Evolutionary conservation across 2,888 invertebrate species (phyloP).

Genomic region (Cephus rjabovi): DNA sequence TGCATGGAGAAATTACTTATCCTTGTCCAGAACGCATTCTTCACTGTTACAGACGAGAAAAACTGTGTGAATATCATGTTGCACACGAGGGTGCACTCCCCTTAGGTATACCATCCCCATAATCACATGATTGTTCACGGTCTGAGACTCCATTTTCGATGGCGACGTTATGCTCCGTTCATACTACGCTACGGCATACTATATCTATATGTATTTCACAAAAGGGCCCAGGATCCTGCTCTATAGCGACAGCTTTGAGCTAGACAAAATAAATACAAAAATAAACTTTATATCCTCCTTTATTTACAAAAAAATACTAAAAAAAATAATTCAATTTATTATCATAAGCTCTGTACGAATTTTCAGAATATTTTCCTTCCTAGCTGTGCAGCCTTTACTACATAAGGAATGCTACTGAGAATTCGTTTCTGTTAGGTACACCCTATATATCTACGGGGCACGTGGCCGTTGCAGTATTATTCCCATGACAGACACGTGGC

Average conservation of each 20-base stretch:
- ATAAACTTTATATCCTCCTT: too few species aligned
- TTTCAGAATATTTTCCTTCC: not conserved
- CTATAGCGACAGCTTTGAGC: not conserved
- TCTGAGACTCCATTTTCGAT: conserved; percentile 33
- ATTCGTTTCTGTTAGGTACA: conserved; percentile 21
- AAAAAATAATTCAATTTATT: not conserved
- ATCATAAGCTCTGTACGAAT: not conserved
- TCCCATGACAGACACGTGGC: conserved; percentile 55
- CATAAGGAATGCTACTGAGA: not conserved
- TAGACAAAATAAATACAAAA: not conserved
- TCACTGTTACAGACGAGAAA: not conserved
- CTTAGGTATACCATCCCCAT: conserved; percentile 25
- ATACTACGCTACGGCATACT: not conserved
- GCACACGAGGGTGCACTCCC: conserved; percentile 18
- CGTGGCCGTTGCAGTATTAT: conserved; percentile 55
- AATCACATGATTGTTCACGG: conserved; percentile 36
- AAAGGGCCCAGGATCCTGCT: not conserved
- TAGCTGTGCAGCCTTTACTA: not conserved
- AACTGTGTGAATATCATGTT: conserved; percentile 24
- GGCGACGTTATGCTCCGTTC: not conserved
- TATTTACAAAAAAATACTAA: too few species aligned
- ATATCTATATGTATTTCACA: not conserved
- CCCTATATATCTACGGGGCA: conserved; percentile 46
- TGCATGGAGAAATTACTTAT: conserved; percentile 40
- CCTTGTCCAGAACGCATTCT: conserved; percentile 15